Percentiles rank a stretch among this genome's conserved stretches.
Evolutionary conservation across 2,888 invertebrate species (phyloP).

Genomic region (Callyntrura guangdongensis): DNA sequence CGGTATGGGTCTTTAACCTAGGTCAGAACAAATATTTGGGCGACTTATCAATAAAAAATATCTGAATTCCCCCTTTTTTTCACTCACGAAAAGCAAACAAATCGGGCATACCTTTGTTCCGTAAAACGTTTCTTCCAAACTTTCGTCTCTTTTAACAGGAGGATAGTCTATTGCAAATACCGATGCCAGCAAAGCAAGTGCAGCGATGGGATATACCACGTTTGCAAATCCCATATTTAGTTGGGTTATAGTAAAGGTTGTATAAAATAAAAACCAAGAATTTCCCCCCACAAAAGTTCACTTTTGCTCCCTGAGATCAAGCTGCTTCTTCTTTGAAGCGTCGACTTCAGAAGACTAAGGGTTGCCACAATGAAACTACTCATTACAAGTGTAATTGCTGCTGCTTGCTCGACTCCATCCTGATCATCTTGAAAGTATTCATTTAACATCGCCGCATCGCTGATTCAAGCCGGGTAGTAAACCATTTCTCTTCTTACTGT

Average conservation of each 20-base stretch:
- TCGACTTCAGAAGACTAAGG: constrained; percentile 69
- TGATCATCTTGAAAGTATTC: constrained; percentile 5
- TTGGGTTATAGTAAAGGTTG: no score
- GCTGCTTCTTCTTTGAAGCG: constrained; percentile 68
- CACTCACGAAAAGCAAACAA: no score
- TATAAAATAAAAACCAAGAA: neutral
- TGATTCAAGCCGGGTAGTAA: constrained; percentile 48
- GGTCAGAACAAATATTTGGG: constrained; percentile 81
- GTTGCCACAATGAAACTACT: constrained; percentile 48
- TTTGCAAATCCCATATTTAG: constrained; percentile 43
- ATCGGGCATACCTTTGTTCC: constrained; percentile 90
- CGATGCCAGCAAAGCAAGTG: constrained; percentile 21
- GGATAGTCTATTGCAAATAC: constrained; percentile 89
- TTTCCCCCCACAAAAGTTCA: constrained; percentile 1
- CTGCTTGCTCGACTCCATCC: neutral
- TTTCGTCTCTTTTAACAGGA: constrained; percentile 91
- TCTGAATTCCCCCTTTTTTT: no score
- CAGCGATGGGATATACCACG: constrained; percentile 19
- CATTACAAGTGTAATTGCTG: constrained; percentile 51
- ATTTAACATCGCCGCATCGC: constrained; percentile 10
- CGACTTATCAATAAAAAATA: no score
- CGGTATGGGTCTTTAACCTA: constrained; percentile 88
- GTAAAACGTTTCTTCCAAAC: constrained; percentile 92
- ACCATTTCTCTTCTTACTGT: neutral
- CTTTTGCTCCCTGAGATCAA: constrained; percentile 65